Evolutionary conservation across 2,113 vertebrate species (phyloP).

Genomic region (Nyctibius bracteatus): DNA sequence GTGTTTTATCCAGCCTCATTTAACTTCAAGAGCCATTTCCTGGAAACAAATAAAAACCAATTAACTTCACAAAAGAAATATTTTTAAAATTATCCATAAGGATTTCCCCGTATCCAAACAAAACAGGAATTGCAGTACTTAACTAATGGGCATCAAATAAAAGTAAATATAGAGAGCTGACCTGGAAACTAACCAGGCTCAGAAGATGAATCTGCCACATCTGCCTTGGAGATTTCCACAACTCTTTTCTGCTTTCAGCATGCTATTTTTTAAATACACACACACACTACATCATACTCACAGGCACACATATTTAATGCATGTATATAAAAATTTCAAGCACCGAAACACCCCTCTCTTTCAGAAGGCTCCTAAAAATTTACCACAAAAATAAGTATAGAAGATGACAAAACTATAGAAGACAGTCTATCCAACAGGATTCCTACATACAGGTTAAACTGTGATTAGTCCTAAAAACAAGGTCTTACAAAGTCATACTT

Average conservation of each 20-base stretch:
- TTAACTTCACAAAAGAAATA: background rate
- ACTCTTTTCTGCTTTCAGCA: background rate
- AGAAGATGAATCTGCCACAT: background rate
- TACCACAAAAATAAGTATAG: background rate
- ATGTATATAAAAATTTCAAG: background rate
- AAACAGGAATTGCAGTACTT: background rate
- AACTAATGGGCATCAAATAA: background rate
- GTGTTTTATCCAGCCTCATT: slow-evolving; percentile 76
- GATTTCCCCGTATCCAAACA: background rate
- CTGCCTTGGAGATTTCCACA: background rate
- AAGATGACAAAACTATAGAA: background rate
- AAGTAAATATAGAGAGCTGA: background rate
- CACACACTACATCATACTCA: background rate
- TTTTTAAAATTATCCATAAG: background rate
- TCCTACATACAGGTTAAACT: background rate
- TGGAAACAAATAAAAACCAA: slow-evolving; percentile 63
- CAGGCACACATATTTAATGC: background rate
- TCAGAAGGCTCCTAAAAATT: background rate
- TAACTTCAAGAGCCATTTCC: slow-evolving; percentile 79
- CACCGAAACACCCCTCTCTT: background rate
- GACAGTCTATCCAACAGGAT: background rate
- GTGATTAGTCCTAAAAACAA: background rate
- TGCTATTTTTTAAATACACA: background rate
- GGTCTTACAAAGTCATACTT: background rate
- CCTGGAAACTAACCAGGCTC: background rate